Evolutionary conservation across 2,797 vertebrate species (phyloP).

Genomic region (Phoeniculus purpureus): DNA sequence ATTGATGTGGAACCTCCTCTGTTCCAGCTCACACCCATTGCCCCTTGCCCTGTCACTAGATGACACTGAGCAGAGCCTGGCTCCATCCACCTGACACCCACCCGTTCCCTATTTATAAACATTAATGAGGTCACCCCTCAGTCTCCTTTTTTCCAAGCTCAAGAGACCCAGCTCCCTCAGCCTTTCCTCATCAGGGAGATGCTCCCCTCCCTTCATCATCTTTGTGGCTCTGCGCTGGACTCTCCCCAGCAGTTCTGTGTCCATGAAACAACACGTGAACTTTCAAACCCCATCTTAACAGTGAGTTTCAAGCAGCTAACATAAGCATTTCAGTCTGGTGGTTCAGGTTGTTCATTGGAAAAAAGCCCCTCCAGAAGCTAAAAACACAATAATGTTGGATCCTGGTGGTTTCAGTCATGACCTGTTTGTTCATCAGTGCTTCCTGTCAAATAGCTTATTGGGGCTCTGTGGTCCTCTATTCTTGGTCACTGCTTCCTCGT

Average conservation of each 20-base stretch:
- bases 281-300: conserved; percentile 71
- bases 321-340: background rate
- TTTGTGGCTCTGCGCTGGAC: too few relatives aligned
- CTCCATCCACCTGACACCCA: too few relatives aligned
- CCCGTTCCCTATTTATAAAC: too few relatives aligned
- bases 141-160: too few relatives aligned
- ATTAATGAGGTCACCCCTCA: too few relatives aligned
- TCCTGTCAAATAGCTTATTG: background rate
- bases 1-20: too few relatives aligned
- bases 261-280: conserved; percentile 1
- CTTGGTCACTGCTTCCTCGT: background rate
- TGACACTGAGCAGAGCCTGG: too few relatives aligned
- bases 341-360: background rate
- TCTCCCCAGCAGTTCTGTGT: background rate
- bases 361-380: background rate
- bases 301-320: conserved; percentile 42
- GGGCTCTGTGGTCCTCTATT: background rate
- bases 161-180: too few relatives aligned
- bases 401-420: background rate
- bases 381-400: background rate
- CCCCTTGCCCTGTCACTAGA: too few relatives aligned
- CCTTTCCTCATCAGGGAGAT: too few relatives aligned
- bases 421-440: background rate
- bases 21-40: too few relatives aligned
- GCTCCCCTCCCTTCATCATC: too few relatives aligned